Base-by-base conservation (phyloP, 2,113 vertebrate genomes). In the Pachypanchax playfairii region DNA sequence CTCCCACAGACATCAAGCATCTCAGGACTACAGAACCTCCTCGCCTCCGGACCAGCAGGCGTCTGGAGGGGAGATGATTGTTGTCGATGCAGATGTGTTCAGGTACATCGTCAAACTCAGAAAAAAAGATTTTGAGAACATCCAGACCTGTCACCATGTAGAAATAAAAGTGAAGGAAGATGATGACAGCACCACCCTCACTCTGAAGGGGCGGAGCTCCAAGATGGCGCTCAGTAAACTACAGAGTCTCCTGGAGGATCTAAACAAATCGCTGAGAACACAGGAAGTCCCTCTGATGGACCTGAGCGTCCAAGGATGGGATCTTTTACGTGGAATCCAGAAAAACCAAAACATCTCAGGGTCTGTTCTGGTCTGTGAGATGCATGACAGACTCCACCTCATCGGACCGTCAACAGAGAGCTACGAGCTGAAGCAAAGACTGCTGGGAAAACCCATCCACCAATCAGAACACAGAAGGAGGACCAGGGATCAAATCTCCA, bases 331-430 rank as follows among this genome's bases (percentile, higher is more conserved):
- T 0, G 26, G 1, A 17, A 70, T 70, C 6, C 5, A 2, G 18
- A 18, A 1, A 8, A 17, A 22, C n/a, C 6, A 10, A 4, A 18
- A 59, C 11, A 0, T 70, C 3, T n/a, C 39, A 0, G 8, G 13
- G 0, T 57, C 6, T 1, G 87, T 90, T 29, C 18, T 85, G 0
- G 70, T 90, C 24, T 24, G 1, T 3, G 3, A 9, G 8, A 39
- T 4, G 2, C 1, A 0, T 0, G 54, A 72, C 46, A 18, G 18
- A 6, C 8, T 92, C 6, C 71, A 65, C 60, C 68, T 92, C 9
- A 55, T 91, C 0, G 91, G 91, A 2, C 49, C 78, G 0, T 81
- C 90, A 0, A 6, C 0, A 0, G 47, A 71, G 44, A 88, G 89
- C 66, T 86, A 80, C 59, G 5, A 61, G 10, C 2, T 89, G 11